Percentiles rank a stretch among this genome's conserved stretches.
Evolutionary conservation across 2,888 invertebrate species (phyloP).

Genomic region (Antheraea assamensis): DNA sequence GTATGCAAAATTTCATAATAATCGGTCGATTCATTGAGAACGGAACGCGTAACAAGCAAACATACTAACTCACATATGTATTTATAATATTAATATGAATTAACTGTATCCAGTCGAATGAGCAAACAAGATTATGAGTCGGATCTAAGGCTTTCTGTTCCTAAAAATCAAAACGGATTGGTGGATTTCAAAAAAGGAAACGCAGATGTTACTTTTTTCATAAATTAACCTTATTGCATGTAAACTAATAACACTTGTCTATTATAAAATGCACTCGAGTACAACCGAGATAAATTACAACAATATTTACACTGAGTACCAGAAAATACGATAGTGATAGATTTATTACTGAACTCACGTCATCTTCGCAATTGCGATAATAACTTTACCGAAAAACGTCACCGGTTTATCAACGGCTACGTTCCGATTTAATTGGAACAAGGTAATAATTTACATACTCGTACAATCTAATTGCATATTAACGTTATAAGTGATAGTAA

Average conservation of each 20-base stretch:
- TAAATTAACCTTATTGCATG: not conserved
- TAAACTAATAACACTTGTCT: not conserved
- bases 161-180: not conserved
- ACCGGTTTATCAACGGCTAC: constrained; percentile 39
- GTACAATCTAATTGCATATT: constrained; percentile 46
- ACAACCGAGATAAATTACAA: constrained; percentile 3
- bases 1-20: no score
- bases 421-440: constrained; percentile 59
- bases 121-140: not conserved
- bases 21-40: no score
- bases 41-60: no score
- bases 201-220: not conserved
- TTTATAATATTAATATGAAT: not conserved
- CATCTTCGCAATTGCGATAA: constrained; percentile 34
- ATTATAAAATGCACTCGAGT: not conserved
- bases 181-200: not conserved
- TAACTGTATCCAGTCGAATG: not conserved
- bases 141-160: not conserved
- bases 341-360: constrained; percentile 26
- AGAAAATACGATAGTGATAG: constrained; percentile 10
- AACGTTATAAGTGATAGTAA: constrained; percentile 45
- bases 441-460: constrained; percentile 60
- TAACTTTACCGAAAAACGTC: constrained; percentile 48
- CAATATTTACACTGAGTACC: not conserved
- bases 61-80: no score